Evolutionary conservation across 1,140 invertebrate genomes (phyloP).

Genomic region (Patella vulgata): DNA sequence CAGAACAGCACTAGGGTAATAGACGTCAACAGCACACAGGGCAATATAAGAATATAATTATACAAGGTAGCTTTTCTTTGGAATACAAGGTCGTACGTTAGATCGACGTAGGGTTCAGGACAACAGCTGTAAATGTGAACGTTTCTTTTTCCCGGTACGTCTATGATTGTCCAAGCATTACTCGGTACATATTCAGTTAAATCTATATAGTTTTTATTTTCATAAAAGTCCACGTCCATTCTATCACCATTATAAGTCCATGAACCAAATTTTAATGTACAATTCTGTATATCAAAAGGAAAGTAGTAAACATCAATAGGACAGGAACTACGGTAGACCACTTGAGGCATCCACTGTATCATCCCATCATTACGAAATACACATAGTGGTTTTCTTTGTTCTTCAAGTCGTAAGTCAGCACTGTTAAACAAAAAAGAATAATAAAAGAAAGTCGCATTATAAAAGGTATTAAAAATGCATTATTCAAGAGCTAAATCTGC

Average conservation of each 20-base stretch:
- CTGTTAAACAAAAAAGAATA: constrained; percentile 30
- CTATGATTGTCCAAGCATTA: constrained; percentile 62
- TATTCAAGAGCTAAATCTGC: too few species aligned
- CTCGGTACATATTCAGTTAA: constrained; percentile 61
- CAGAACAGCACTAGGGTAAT: constrained; percentile 66
- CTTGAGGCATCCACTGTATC: constrained; percentile 95
- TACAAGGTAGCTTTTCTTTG: constrained; percentile 60
- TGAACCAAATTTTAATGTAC: constrained; percentile 60
- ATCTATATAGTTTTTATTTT: constrained; percentile 40
- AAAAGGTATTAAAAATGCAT: too few species aligned
- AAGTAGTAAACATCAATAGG: constrained; percentile 71
- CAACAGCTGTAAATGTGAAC: constrained; percentile 55
- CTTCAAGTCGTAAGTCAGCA: constrained; percentile 58
- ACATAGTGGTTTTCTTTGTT: constrained; percentile 56
- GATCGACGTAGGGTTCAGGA: constrained; percentile 57
- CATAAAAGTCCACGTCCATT: constrained; percentile 67
- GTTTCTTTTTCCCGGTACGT: constrained; percentile 41
- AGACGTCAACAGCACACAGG: constrained; percentile 62
- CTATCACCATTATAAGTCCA: constrained; percentile 63
- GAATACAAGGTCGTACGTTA: constrained; percentile 58
- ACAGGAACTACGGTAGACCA: constrained; percentile 98
- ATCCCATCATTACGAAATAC: constrained; percentile 82
- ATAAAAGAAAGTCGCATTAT: constrained; percentile 6
- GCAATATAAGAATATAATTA: constrained; percentile 64
- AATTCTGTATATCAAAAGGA: constrained; percentile 62